Conservation (phyloP, 2,113 vertebrate genomes). For the Eulemur macaco region DNA sequence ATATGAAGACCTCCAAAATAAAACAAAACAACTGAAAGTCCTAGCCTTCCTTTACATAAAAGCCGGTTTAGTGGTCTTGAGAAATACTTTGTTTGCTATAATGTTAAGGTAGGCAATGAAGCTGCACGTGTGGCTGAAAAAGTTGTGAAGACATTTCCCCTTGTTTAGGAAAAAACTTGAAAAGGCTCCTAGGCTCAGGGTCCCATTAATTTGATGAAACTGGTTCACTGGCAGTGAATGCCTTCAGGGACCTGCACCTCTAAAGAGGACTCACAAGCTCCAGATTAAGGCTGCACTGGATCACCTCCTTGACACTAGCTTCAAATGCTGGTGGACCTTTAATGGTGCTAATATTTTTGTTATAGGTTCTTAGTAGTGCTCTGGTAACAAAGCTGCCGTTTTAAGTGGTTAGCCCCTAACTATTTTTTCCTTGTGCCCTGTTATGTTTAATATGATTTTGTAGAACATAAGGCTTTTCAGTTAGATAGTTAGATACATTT, state of each 20-base stretch:
- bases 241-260: background rate
- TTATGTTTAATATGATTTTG: slow-evolving; percentile 8
- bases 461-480: background rate
- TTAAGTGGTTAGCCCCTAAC: background rate
- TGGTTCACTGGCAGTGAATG: background rate
- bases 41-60: background rate
- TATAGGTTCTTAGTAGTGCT: background rate
- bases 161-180: background rate
- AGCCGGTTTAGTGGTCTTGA: background rate
- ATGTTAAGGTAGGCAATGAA: background rate
- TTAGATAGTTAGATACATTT: background rate
- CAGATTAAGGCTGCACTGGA: background rate
- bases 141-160: background rate
- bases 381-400: background rate
- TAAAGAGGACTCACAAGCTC: background rate
- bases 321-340: background rate
- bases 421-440: background rate
- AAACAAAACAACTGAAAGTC: background rate
- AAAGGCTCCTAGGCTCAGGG: background rate
- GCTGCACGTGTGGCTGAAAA: background rate
- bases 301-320: background rate
- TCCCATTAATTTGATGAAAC: slow-evolving; percentile 14
- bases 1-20: background rate
- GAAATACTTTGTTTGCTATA: slow-evolving; percentile 23
- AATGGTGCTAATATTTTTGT: background rate